These are phyloP conservation scores for Agelastica alni DNA, from an alignment of 2,888 invertebrate species.

Conservation along the genomic window DNA sequence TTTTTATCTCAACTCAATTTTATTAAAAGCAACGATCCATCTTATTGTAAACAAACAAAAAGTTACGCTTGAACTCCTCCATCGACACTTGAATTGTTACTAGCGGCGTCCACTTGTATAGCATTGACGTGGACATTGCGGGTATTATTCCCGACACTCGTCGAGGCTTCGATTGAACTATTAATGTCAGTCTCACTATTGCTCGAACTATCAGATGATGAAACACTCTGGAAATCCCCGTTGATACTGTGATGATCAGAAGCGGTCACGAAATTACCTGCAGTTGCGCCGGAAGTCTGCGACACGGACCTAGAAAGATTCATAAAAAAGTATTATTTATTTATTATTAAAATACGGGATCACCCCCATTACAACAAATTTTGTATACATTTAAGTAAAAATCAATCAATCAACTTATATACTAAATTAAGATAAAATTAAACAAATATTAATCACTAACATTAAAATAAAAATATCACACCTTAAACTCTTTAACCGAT, in stretches of 20 bases:
- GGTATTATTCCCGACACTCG: conserved; percentile 2
- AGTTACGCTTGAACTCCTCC: conserved; percentile 8
- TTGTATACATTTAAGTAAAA: too few relatives aligned
- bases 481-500: too few relatives aligned
- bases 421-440: too few relatives aligned
- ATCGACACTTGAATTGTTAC: conserved; percentile 7
- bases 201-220: neutral
- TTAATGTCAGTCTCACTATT: neutral
- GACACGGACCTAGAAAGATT: conserved; percentile 48
- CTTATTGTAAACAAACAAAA: neutral
- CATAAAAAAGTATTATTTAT: too few relatives aligned
- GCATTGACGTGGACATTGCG: neutral
- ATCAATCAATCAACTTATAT: too few relatives aligned
- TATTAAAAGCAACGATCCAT: neutral
- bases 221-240: conserved; percentile 47
- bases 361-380: too few relatives aligned
- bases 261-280: conserved; percentile 43
- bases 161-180: conserved; percentile 15
- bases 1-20: neutral
- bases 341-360: too few relatives aligned
- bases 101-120: conserved; percentile 3
- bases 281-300: conserved; percentile 45
- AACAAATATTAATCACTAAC: too few relatives aligned
- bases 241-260: conserved; percentile 59
- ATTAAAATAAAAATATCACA: too few relatives aligned